Base-by-base conservation (phyloP, 64 coral and sea anemone species). In the Anthopleura sola region DNA sequence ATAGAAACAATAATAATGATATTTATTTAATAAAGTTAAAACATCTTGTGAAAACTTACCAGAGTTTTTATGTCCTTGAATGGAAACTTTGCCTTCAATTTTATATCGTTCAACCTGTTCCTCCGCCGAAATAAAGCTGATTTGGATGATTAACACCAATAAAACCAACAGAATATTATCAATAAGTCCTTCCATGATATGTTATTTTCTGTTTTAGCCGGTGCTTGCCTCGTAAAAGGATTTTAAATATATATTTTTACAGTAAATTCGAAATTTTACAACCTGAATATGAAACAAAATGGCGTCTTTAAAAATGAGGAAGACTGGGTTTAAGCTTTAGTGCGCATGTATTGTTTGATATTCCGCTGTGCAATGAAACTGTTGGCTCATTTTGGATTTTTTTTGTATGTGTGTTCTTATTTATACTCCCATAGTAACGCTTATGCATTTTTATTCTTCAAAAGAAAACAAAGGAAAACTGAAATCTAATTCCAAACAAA, bases 41-140 rank as follows among this genome's bases (percentile, higher is more conserved):
- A n/a, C n/a, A 44, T 79, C 40, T 40, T 36, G 6, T 4, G 12
- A n/a, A 47, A 44, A 36, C 90, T 92, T 86, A 96, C 94, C 94
- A 24, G 94, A 48, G 29, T 82, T 74, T 75, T 96, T 96, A 28
- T 88, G 55, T 3, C 90, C 90, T 90, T 89, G 90, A 15, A 62
- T 92, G 2, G 87, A 58, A 16, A 96, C 80, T 89, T 96, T 96
- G 23, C 94, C 94, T 53, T 96, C 94, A 28, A 96, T 92, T 83
- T 96, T 96, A 56, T 96, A 96, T 11, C 94, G 87, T 37, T 91
- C 90, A 7, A 68, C 64, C 4, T 54, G 62, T 77, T 96, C 94
- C 24, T 96, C 94, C 5, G 82, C 82, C 82, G 82, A 83, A 83
- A 83, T 83, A 58, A 83, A 36, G 32, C 82, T 29, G 50, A 83